Evolutionary conservation across 2,113 vertebrate species (phyloP).

Genomic region (Sigmodon hispidus): DNA sequence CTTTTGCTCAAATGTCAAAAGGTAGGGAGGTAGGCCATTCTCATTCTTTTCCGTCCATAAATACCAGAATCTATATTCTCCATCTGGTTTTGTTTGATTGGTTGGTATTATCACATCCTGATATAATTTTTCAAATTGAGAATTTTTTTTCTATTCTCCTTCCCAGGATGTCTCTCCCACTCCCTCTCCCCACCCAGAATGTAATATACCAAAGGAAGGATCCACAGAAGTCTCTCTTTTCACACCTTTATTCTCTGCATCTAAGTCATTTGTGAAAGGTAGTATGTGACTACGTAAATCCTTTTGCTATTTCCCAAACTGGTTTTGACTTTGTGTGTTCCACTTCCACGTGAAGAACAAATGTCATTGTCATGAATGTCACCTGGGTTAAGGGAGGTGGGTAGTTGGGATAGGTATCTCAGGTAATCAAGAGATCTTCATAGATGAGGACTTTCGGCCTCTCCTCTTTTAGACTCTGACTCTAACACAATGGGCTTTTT

Average conservation of each 20-base stretch:
- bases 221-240: not conserved
- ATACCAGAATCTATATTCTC: not conserved
- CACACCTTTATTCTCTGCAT: not conserved
- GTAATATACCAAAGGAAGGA: not conserved
- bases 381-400: not conserved
- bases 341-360: not conserved
- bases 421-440: not conserved
- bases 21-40: not conserved
- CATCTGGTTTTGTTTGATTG: not conserved
- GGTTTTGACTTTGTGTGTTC: not conserved
- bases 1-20: constrained; percentile 46
- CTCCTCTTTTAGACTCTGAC: not conserved
- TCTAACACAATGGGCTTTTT: not conserved
- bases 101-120: not conserved
- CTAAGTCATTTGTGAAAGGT: not conserved
- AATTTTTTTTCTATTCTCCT: constrained; percentile 31
- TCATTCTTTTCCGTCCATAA: not conserved
- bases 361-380: not conserved
- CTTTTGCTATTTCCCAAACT: not conserved
- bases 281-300: not conserved
- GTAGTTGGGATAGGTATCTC: not conserved
- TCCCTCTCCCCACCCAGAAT: fast-evolving
- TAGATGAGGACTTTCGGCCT: not conserved
- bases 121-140: not conserved
- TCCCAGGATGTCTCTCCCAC: not conserved